A percentile compares a stretch with the other conserved stretches of the same genome.
These are phyloP conservation scores for Dasypus novemcinctus DNA, from an alignment of 2,113 vertebrate genomes.

Conservation along the genomic window DNA sequence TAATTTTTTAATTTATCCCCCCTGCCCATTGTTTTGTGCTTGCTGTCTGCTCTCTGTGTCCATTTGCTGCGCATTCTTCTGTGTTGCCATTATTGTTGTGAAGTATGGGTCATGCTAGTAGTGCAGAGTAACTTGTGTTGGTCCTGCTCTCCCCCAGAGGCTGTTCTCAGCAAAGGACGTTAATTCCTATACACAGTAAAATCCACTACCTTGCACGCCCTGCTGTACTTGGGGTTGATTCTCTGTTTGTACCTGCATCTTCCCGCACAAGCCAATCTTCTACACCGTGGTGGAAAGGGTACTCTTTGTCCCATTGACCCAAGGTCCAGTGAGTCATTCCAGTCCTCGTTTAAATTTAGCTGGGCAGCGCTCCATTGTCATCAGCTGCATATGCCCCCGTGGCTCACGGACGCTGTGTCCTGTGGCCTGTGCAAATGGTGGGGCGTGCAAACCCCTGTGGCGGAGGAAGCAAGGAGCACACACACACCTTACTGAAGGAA, in stretches of 20 bases:
- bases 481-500: neutral
- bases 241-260: neutral
- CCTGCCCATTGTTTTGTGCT: too few relatives aligned
- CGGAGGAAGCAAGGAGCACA: neutral
- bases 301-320: conserved; percentile 69
- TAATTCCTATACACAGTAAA: accelerated
- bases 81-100: too few relatives aligned
- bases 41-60: too few relatives aligned
- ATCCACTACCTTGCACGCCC: neutral
- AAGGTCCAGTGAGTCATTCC: conserved; percentile 37
- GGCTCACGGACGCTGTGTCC: neutral
- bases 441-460: neutral
- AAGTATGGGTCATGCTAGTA: too few relatives aligned
- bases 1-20: too few relatives aligned
- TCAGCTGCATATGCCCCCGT: neutral
- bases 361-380: neutral
- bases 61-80: too few relatives aligned
- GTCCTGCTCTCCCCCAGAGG: neutral
- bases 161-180: neutral
- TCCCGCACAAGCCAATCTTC: neutral
- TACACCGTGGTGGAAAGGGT: neutral
- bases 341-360: conserved; percentile 63
- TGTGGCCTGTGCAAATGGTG: accelerated
- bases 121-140: neutral
- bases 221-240: neutral